Base-by-base conservation (phyloP, 2,113 vertebrate genomes). In the Epinephelus cyanopodus region DNA sequence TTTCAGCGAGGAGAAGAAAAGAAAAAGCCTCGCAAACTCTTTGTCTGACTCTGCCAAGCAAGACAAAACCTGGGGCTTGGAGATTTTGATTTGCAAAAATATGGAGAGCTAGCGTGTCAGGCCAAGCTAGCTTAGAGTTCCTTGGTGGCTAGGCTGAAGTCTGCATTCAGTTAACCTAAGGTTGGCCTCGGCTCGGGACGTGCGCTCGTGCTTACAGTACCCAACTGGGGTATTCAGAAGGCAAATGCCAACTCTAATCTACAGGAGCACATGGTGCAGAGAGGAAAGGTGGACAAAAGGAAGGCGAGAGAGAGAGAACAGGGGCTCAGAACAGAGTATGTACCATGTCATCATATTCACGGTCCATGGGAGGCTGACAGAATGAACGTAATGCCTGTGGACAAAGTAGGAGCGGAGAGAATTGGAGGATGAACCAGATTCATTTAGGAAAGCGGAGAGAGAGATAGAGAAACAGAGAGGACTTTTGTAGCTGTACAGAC, bases 221-320 rank as follows among this genome's bases (percentile, higher is more conserved):
- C 77, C 90, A 90, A 71, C 53, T 71, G 77, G 73, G 86, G 57
- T 33, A 70, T 77, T 63, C 50, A 58, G 69, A 37, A 84, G 74
- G 76, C 68, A 88, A 89, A 91, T 79, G 73, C 79, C 82, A 66
- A 29, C 39, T 64, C 78, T 93, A 91, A 92, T 94, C 91, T 91
- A 61, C 75, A 56, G 33, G 48, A 84, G 70, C 92, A 89, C 85
- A 89, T 77, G 86, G 87, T 68, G 85, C 77, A 85, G 60, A 74
- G 74, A 79, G 77, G 66, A 82, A 56, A 81, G 86, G 86, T 82
- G 76, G 82, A 93, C 82, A 86, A 90, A 77, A 83, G 81, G 63
- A 60, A n/a, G 53, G 25, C 45, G 63, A 48, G 64, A 74, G 56
- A 37, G 57, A 77, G 66, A 84, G 84, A 87, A 71, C 60, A 67